Evolutionary conservation across 2,113 vertebrate species (phyloP).

Genomic region (Larimichthys polyactis): DNA sequence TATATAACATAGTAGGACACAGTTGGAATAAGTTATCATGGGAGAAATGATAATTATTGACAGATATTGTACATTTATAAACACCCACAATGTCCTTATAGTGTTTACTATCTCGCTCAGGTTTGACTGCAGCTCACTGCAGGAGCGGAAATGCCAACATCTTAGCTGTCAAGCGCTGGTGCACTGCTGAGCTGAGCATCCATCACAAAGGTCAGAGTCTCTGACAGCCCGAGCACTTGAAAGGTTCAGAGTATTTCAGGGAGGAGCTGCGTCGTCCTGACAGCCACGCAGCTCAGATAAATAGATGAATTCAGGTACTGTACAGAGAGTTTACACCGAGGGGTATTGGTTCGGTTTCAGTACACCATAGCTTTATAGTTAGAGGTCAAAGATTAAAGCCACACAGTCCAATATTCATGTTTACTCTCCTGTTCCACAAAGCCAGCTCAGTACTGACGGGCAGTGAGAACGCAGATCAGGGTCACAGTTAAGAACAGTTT

Average conservation of each 20-base stretch:
- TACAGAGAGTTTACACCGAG: neutral
- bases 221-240: conserved; percentile 39
- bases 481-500: conserved; percentile 11
- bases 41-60: no score
- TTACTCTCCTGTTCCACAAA: neutral
- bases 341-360: neutral
- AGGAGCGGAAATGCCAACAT: conserved; percentile 43
- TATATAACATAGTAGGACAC: no score
- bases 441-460: neutral
- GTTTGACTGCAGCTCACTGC: conserved; percentile 6
- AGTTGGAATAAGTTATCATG: no score
- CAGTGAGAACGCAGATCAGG: neutral
- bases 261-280: conserved; percentile 19
- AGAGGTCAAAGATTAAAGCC: neutral
- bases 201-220: conserved; percentile 67
- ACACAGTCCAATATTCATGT: neutral
- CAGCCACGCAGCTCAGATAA: conserved; percentile 12
- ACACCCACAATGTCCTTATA: no score
- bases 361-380: neutral
- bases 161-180: conserved; percentile 19
- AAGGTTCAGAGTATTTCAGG: conserved; percentile 50
- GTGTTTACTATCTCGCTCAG: neutral
- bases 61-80: no score
- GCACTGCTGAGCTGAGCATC: conserved; percentile 37
- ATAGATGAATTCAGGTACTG: neutral